Evolutionary conservation across 2,113 vertebrate genomes (phyloP).

Genomic region (Chaenocephalus aceratus): DNA sequence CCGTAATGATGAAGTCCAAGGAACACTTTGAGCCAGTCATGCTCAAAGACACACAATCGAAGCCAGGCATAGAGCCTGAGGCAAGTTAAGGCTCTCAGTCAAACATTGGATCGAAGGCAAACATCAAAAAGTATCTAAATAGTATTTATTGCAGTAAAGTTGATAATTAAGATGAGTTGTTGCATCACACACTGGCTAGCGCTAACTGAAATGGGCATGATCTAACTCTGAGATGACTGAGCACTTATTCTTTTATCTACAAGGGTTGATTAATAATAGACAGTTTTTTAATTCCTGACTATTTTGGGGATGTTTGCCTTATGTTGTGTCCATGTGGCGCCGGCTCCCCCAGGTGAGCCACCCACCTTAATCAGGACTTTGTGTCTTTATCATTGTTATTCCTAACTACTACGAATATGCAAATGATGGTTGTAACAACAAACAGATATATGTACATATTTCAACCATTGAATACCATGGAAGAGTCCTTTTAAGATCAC

Average conservation of each 20-base stretch:
- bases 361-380: not conserved
- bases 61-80: not conserved
- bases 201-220: not conserved
- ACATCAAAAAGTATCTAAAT: not conserved
- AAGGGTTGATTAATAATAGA: not conserved
- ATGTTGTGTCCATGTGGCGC: too few relatives aligned
- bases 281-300: too few relatives aligned
- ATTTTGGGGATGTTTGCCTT: too few relatives aligned
- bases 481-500: conserved; percentile 8
- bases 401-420: not conserved
- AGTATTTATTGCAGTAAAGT: not conserved
- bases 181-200: not conserved
- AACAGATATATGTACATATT: not conserved
- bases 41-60: conserved; percentile 18
- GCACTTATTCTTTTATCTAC: not conserved
- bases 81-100: not conserved
- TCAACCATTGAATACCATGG: conserved; percentile 1
- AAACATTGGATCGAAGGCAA: not conserved
- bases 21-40: conserved; percentile 13
- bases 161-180: not conserved
- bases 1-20: conserved; percentile 57
- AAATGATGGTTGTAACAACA: not conserved
- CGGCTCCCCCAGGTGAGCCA: too few relatives aligned
- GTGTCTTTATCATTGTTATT: not conserved
- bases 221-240: not conserved